Conservation (phyloP, 2,113 vertebrate genomes). For the Rhabdomys dilectus region DNA sequence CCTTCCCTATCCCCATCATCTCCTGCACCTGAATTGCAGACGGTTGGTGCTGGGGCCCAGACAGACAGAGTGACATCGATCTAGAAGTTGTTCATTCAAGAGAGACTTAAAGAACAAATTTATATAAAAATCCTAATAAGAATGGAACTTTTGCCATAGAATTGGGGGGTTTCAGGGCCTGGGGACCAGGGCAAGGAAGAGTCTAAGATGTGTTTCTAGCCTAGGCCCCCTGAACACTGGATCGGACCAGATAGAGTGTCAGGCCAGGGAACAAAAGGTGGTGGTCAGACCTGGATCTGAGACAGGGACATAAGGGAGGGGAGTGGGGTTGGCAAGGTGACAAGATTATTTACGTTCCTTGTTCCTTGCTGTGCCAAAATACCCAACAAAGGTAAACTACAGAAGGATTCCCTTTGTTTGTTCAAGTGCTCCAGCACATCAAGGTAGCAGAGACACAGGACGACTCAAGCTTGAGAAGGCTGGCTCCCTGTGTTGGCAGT, state of each 20-base stretch:
- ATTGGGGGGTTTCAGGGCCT: neutral
- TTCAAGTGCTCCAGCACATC: neutral
- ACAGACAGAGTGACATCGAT: constrained; percentile 88
- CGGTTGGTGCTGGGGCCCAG: constrained; percentile 80
- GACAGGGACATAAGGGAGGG: neutral
- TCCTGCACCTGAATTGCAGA: neutral
- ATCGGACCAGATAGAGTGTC: neutral
- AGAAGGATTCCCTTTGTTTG: neutral
- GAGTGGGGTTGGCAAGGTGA: neutral
- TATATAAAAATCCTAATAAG: constrained; percentile 89
- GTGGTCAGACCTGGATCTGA: neutral
- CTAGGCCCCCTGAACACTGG: neutral
- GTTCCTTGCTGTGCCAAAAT: neutral
- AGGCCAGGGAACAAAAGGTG: neutral
- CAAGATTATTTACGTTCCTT: neutral
- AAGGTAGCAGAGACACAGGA: no score
- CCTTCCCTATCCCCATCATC: fast-evolving
- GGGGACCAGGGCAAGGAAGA: neutral
- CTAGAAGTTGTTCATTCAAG: constrained; percentile 84
- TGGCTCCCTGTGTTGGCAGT: no score
- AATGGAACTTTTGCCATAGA: constrained; percentile 50
- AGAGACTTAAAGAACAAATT: constrained; percentile 88
- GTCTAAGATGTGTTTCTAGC: neutral
- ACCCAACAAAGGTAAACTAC: neutral
- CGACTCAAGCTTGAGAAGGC: neutral